Base-by-base conservation (phyloP, 2,113 vertebrate genomes). In the Gadus macrocephalus region DNA sequence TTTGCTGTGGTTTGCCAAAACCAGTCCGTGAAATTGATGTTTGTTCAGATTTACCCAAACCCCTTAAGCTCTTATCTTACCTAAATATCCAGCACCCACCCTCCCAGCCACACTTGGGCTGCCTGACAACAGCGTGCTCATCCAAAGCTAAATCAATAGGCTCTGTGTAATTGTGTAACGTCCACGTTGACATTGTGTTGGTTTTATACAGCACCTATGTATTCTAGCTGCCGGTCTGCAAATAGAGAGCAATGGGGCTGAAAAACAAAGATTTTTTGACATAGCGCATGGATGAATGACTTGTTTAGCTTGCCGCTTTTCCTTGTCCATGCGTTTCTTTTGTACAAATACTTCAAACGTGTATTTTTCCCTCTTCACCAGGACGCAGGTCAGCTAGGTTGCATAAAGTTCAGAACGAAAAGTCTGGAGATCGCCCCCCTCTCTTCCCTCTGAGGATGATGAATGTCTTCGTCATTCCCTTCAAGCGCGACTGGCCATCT, bases 381-480 rank as follows among this genome's bases (percentile, higher is more conserved):
- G 22, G 31, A 35, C 6, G 31, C 17, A 14, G 63, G 60, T 71
- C 38, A 53, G 19, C 53, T 74, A 27, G 15, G 35, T 38, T 70
- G 68, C 64, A 81, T 78, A 56, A 71, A 70, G 73, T 76, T 35
- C 53, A 66, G 56, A 75, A 64, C 72, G 42, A 64, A 55, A 76
- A 68, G 8, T 65, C 59, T 73, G 27, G 20, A 28, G 15, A 59
- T 38, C 28, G 55, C 67, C 7, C 31, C 31, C 31, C 31, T 35
- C 67, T 74, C 75, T 69, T 79, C 4, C 62, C 53, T 72, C 69
- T 75, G 27, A 15, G 16, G 14, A 64, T 77, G 71, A 82, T 70
- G 73, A 78, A 84, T 78, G 55, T 71, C 78, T 73, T 77, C 71
- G 80, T 85, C 78, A 69, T 68, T 62, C 27, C 64, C 65, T 71